phyloP scores from a whole-genome alignment of 1,140 invertebrate genomes.

The Nasonia giraulti region DNA sequence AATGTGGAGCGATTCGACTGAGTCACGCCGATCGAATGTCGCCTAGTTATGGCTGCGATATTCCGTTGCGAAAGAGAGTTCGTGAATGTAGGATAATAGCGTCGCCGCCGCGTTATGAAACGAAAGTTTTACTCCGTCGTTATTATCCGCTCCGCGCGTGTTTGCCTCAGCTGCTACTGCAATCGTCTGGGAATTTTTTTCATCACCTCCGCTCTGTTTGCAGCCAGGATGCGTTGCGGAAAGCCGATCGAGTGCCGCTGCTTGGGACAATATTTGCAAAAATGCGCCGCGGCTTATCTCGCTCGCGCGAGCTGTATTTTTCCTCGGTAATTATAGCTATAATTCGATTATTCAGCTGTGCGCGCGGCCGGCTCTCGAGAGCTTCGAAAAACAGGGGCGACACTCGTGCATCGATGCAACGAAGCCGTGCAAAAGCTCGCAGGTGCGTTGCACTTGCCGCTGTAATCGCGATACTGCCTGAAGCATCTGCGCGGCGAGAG shows the following conservation, averaged over 20 bases:
- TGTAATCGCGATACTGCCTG: neutral
- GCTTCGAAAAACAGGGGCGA: no score
- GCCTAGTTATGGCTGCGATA: neutral
- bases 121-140: neutral
- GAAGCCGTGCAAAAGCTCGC: neutral
- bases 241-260: neutral
- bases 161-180: neutral
- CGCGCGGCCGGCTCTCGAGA: no score
- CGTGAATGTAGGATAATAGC: neutral
- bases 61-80: neutral
- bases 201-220: neutral
- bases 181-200: neutral
- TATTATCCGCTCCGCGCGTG: neutral
- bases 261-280: slow-evolving; percentile 28
- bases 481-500: no score
- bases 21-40: neutral
- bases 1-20: neutral
- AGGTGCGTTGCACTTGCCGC: neutral
- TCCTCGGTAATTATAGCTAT: no score
- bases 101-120: neutral
- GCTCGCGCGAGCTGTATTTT: neutral
- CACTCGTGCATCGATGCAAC: neutral
- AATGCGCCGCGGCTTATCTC: slow-evolving; percentile 23
- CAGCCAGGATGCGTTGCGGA: neutral
- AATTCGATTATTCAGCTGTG: no score